Conservation (phyloP, 2,797 vertebrate genomes). For the Sebastes diaconus region DNA sequence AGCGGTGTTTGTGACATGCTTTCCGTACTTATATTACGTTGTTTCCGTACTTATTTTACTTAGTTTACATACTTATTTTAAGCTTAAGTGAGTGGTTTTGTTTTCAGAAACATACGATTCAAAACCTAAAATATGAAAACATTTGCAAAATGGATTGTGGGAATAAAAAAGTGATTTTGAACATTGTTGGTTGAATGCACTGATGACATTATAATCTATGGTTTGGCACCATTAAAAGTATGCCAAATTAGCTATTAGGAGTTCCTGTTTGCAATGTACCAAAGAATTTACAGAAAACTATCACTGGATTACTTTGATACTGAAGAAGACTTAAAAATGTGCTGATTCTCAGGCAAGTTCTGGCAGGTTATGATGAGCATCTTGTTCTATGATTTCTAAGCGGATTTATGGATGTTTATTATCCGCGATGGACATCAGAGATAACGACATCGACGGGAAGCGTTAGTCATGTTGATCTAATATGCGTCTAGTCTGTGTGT, state of each 20-base stretch:
- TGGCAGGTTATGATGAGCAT: background rate
- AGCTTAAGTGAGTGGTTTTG: no score
- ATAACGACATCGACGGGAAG: background rate
- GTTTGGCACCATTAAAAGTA: background rate
- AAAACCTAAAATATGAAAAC: background rate
- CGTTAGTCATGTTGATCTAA: background rate
- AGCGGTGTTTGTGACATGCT: no score
- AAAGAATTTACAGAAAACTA: background rate
- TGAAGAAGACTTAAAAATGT: background rate
- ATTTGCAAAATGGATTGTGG: background rate
- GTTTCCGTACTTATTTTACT: no score
- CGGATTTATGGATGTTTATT: background rate
- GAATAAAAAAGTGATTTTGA: background rate
- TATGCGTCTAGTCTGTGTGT: background rate
- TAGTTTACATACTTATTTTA: no score
- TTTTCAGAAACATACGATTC: background rate
- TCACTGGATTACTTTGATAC: background rate
- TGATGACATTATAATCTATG: background rate
- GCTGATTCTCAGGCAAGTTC: background rate
- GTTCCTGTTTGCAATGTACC: background rate
- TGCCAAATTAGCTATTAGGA: background rate
- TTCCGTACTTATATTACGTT: no score
- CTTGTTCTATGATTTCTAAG: background rate
- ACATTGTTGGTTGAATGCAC: background rate
- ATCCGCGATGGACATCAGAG: background rate